Base-by-base conservation (phyloP, 92 coral and sea anemone species). In the Paramuricea clavata region DNA sequence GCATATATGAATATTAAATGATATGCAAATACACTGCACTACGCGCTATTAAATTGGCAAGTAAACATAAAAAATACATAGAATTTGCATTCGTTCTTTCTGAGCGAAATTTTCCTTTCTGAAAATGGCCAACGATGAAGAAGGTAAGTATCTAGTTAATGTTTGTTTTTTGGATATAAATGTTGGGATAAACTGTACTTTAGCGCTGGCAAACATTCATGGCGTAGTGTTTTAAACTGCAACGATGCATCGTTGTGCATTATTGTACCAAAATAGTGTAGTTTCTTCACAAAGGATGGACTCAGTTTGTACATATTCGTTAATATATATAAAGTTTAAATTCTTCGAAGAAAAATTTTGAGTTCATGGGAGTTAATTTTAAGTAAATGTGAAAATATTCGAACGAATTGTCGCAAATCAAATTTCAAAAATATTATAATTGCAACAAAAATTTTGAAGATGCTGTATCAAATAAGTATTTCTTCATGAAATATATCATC, bases 91-190 rank as follows among this genome's bases (percentile, higher is more conserved):
- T 12, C 3, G 59, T 13, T 50, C 22, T 4, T 50, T 50, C 8
- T 54, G 62, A 54, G 62, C 62, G 62, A 54, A 54, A 39, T 5
- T 21, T 54, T 54, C 23, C 26, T 54, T 10, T 67, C 25, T 70
- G 49, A 70, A 39, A 21, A 70, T 70, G 76, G 76, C 49, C 4
- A 34, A 26, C 26, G 47, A 70, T 19, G 76, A 70, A 36, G 23
- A n/a, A 11, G 76, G 76, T 70, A 70, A 23, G 76, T 27, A 36
- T n/a, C 73, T 16, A 54, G 17, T 1, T 67, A 67, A 0, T 4
- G 5, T 67, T 30, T 7, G 27, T 15, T 10, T 47, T 47, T 15
- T 1, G 13, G 15, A 47, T 12, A 15, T 47, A 47, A 47, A 47
- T 47, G 3, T 47, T 47, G 1, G 10, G 1, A 2, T 5, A 47